Base-by-base conservation (phyloP, 2,888 invertebrate species). In the Melinopterus prodromus region DNA sequence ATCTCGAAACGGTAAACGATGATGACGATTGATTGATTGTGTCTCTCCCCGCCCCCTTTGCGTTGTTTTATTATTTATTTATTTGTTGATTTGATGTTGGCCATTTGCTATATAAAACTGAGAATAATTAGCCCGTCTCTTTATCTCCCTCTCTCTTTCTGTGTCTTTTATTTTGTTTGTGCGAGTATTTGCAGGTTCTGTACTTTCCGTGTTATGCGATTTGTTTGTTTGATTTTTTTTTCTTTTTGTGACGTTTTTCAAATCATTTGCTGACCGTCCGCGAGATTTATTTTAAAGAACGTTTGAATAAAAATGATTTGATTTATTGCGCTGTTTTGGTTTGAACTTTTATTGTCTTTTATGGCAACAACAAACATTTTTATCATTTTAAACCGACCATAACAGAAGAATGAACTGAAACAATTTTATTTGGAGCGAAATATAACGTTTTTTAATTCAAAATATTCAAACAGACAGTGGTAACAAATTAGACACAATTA, bases 1-100 rank as follows among this genome's bases (percentile, higher is more conserved):
- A 72, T 74, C 69, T 7, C 16, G n/a, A 16, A 74, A n/a, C 37
- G 9, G 35, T 74, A n/a, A 71, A 35, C 74, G 74, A 35, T 74
- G 35, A 74, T 35, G 26, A 74, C 9, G 6, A 35, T 15, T 16
- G 7, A 14, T 16, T n/a, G 16, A 71, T 16, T 7, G 53, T 53
- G 53, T 53, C 12, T 53, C 7, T 26, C 26, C 26, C 26, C 26
- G 2, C 26, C 26, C 26, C 26, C 26, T 3, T 53, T 53, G 53
- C 12, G 53, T 53, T 53, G 12, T 53, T 53, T 7, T 53, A 7
- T 53, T 12, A 53, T 53, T 53, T 53, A 53, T 53, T 53, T 53
- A 53, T 9, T 53, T 26, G 26, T 53, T 53, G 53, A 53, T 12
- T 53, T 26, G 26, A 26, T 26, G 26, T 26, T 26, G 26, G 26